Base-by-base conservation (phyloP, 64 coral and sea anemone genomes). In the Cladopsammia gracilis region DNA sequence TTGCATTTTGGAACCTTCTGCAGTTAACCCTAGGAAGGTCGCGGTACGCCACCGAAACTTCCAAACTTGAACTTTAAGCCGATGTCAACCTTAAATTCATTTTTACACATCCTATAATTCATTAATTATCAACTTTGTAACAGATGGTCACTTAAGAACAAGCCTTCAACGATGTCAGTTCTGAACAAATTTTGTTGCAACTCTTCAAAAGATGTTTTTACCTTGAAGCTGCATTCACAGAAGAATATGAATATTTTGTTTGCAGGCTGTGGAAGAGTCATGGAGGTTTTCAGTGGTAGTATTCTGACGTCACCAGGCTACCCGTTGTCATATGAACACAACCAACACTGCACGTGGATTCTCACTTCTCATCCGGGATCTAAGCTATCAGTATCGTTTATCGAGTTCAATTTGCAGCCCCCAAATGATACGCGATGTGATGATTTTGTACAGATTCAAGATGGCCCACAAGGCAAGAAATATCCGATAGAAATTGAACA, bases 271-370 rank as follows among this genome's bases (percentile, higher is more conserved):
- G 96, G 96, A 10, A 76, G 64, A 53, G 87, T 98, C 48, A 80
- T 98, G 23, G 20, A 88, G 4, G 80, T 98, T 4, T 26, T 25
- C 3, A n/a, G 18, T 25, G 34, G 56, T 18, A 83, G 88, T 26
- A 70, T 34, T 9, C 54, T 98, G 25, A 50, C 73, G 20, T 98
- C 96, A 13, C 96, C 96, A 22, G 59, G 61, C 42, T 91, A 90
- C 51, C 96, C 96, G 0, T 53, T 48, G 6, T 3, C 52, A 8
- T 98, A 98, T 72, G 64, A 42, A 53, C 84, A 88, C 45, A 77
- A 88, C 24, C 96, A 98, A 62, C 43, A 70, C 1, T 98, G 96
- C 34, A 94, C 81, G 14, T 98, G 96, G 96, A 88, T 98, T 61
- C 42, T 98, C 45, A 53, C 62, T 13, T 15, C 92, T 7, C 49